Conservation (phyloP, 2,888 invertebrate species). For the Iphiclides podalirius region DNA sequence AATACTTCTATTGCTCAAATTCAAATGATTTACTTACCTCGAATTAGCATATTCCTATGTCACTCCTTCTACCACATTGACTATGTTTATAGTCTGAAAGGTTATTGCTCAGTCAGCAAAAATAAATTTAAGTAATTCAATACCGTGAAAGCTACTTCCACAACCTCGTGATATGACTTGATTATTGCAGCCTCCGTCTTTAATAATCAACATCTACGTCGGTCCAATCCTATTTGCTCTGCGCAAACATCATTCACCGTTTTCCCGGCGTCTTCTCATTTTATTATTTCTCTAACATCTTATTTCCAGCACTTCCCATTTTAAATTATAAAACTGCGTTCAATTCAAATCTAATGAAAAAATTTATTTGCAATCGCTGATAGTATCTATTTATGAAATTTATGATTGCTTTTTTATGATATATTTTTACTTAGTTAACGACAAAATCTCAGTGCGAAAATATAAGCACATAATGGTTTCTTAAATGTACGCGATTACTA, state of each 20-base stretch:
- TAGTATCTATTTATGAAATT: too few species aligned
- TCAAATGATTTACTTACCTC: too few species aligned
- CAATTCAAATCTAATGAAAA: neutral
- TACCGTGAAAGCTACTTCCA: neutral
- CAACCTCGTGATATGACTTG: slow-evolving; percentile 8
- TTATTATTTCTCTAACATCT: slow-evolving; percentile 4
- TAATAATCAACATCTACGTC: slow-evolving; percentile 13
- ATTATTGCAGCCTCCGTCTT: slow-evolving; percentile 18
- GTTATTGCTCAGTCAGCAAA: neutral
- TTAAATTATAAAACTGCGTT: slow-evolving; percentile 1
- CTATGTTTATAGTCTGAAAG: too few species aligned
- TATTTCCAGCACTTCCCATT: neutral
- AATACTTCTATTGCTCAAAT: too few species aligned
- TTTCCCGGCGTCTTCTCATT: slow-evolving; percentile 6
- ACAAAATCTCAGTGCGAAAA: too few species aligned
- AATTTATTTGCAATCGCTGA: too few species aligned
- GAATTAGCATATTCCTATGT: too few species aligned
- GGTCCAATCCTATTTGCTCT: slow-evolving; percentile 21
- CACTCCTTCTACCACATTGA: too few species aligned
- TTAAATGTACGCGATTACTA: too few species aligned
- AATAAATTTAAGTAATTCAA: neutral
- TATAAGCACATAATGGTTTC: too few species aligned
- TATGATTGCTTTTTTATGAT: too few species aligned
- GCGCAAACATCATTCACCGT: slow-evolving; percentile 11
- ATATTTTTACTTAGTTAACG: neutral